Percentiles rank a stretch among this genome's conserved stretches.
Evolutionary conservation across 2,113 vertebrate species (phyloP).

Genomic region (Cryptomyrus ogoouensis): DNA sequence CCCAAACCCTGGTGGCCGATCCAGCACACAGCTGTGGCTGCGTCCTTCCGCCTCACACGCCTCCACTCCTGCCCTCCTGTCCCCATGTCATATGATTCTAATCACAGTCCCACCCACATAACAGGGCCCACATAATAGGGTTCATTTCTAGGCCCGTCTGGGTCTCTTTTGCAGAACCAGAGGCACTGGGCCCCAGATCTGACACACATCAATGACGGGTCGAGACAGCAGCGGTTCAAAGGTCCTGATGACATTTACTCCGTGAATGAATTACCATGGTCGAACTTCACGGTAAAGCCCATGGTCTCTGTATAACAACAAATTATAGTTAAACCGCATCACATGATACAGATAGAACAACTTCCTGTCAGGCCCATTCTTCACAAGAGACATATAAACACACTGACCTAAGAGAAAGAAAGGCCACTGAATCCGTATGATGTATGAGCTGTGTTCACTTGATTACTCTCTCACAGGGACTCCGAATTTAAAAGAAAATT

Average conservation of each 20-base stretch:
- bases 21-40: background rate
- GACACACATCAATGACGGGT: background rate
- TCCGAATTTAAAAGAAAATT: background rate
- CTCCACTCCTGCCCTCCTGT: background rate
- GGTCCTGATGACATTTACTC: constrained; percentile 13
- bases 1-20: background rate
- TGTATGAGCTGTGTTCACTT: background rate
- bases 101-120: background rate
- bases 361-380: background rate
- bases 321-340: background rate
- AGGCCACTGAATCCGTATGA: background rate
- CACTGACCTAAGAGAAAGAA: background rate
- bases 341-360: background rate
- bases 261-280: background rate
- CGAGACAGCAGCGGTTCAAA: background rate
- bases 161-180: background rate
- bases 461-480: background rate
- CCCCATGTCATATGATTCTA: background rate
- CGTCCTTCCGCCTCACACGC: background rate
- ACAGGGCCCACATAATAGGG: background rate
- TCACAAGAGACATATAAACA: background rate
- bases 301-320: background rate
- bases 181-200: background rate
- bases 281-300: background rate
- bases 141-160: background rate